Conservation (phyloP, 2,113 vertebrate species). For the Catharus minimus region DNA sequence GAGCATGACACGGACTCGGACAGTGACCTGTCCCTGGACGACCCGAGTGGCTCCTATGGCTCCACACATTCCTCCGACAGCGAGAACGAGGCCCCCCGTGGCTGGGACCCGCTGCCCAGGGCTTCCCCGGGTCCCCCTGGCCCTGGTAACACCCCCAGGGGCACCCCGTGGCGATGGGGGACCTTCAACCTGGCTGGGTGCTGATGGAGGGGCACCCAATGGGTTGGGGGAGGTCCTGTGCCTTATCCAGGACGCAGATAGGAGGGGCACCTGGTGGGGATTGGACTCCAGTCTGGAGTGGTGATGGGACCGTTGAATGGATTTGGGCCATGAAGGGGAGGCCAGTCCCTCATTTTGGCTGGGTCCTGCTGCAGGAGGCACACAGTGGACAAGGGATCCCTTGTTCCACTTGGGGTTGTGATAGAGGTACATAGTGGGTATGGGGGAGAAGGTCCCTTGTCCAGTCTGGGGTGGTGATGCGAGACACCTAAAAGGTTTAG, state of each 20-base stretch:
- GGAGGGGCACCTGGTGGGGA: not conserved
- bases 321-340: not conserved
- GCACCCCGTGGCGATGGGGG: not conserved
- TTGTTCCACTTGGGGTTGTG: not conserved
- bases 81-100: constrained; percentile 79
- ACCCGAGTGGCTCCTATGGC: constrained; percentile 88
- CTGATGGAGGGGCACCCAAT: not conserved
- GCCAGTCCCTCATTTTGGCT: not conserved
- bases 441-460: not conserved
- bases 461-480: not conserved
- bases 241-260: not conserved
- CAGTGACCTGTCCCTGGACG: constrained; percentile 91
- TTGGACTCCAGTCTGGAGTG: too few species aligned
- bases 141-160: constrained; percentile 50
- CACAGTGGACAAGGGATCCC: not conserved
- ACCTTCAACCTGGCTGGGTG: not conserved
- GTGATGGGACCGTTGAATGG: not conserved
- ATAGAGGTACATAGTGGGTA: not conserved
- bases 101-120: constrained; percentile 85
- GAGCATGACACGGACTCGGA: constrained; percentile 89
- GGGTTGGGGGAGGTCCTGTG: too few species aligned
- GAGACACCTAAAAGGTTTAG: not conserved
- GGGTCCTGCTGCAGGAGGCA: not conserved
- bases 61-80: constrained; percentile 93
- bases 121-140: constrained; percentile 37